Conservation (phyloP, 2,888 invertebrate species). For the Chrysomela aeneicollis region DNA sequence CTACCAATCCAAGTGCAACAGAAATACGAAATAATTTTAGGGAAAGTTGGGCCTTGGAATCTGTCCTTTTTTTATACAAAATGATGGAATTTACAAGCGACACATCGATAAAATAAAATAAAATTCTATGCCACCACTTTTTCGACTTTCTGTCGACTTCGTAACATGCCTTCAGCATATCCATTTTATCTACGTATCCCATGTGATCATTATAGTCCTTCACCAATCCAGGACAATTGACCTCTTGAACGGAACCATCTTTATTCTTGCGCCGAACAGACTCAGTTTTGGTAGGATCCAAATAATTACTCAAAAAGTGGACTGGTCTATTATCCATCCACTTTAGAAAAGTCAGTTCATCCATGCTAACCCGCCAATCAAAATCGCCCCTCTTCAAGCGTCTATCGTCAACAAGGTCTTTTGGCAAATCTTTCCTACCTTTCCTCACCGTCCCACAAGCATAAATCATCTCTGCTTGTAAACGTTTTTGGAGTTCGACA, state of each 20-base stretch:
- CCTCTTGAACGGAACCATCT: not conserved
- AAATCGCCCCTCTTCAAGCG: conserved; percentile 27
- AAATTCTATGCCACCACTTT: conserved; percentile 49
- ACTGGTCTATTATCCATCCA: not conserved
- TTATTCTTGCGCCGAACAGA: not conserved
- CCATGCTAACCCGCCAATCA: conserved; percentile 39
- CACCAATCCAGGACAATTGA: conserved; percentile 15
- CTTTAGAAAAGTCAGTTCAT: not conserved
- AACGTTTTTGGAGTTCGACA: conserved; percentile 24
- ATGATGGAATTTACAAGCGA: too few relatives aligned
- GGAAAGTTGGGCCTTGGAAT: conserved; percentile 43
- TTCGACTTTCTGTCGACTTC: too few relatives aligned
- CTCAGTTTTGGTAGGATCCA: not conserved
- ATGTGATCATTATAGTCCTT: conserved; percentile 45
- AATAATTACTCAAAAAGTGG: not conserved
- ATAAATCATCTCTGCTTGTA: conserved; percentile 28
- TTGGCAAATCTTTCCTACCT: conserved; percentile 36
- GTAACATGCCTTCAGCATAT: conserved; percentile 44
- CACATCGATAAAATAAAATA: conserved; percentile 48
- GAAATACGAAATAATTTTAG: conserved; percentile 2
- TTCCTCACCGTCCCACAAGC: conserved; percentile 37
- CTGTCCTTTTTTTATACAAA: too few relatives aligned
- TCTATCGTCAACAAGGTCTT: conserved; percentile 24
- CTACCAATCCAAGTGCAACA: conserved; percentile 3
- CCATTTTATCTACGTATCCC: conserved; percentile 47